Conservation (phyloP, 1,140 invertebrate species). For the Trichonephila clavata region DNA sequence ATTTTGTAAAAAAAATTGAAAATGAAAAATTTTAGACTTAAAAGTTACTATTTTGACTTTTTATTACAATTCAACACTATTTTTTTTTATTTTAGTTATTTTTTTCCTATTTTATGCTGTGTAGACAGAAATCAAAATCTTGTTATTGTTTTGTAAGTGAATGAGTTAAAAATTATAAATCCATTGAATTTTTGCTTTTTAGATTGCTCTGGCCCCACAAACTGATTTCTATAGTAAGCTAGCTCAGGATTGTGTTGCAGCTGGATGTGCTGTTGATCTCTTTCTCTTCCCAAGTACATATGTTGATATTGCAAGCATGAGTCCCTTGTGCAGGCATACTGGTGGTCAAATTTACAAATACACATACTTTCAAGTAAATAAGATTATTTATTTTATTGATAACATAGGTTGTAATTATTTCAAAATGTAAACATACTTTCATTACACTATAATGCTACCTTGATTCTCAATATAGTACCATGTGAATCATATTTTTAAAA, state of each 20-base stretch:
- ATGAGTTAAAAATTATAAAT: background rate
- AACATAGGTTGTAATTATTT: background rate
- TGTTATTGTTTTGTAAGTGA: background rate
- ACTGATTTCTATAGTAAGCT: conserved; percentile 77
- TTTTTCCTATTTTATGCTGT: too few relatives aligned
- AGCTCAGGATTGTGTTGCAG: conserved; percentile 77
- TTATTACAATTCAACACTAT: too few relatives aligned
- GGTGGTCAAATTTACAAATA: conserved; percentile 78
- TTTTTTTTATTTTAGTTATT: too few relatives aligned
- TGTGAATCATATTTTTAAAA: too few relatives aligned
- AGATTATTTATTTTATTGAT: background rate
- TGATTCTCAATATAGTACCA: too few relatives aligned
- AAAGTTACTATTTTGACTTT: too few relatives aligned
- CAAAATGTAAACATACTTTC: too few relatives aligned
- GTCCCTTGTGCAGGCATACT: conserved; percentile 77
- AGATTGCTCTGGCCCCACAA: conserved; percentile 81
- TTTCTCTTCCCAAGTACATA: conserved; percentile 78
- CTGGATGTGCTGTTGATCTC: conserved; percentile 78
- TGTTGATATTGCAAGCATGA: conserved; percentile 78
- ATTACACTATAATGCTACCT: too few relatives aligned
- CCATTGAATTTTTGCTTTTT: background rate
- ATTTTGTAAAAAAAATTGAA: too few relatives aligned
- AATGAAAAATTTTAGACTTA: too few relatives aligned
- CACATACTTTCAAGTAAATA: conserved; percentile 71
- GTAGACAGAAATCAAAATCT: too few relatives aligned